Conservation (phyloP, 1,140 invertebrate genomes). For the Triops longicaudatus region DNA sequence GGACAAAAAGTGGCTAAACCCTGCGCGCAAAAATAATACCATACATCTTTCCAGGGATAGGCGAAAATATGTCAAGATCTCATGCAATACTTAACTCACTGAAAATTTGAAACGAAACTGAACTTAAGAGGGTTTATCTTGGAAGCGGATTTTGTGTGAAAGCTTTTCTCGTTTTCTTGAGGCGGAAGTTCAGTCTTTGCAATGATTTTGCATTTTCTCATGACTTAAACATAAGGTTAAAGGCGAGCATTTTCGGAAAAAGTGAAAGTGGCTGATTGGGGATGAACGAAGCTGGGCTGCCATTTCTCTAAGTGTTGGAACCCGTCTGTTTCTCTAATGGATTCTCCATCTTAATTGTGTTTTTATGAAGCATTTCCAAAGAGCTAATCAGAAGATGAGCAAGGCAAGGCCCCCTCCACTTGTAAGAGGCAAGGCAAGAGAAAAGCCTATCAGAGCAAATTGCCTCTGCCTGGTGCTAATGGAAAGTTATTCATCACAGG, state of each 20-base stretch:
- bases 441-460: conserved; percentile 11
- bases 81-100: too few relatives aligned
- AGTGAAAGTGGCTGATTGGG: background rate
- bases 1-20: too few relatives aligned
- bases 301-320: background rate
- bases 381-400: conserved; percentile 1
- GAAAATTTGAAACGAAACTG: too few relatives aligned
- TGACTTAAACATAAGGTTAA: background rate
- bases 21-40: too few relatives aligned
- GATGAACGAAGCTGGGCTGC: background rate
- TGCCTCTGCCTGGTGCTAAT: conserved; percentile 10
- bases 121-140: too few relatives aligned
- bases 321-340: conserved; percentile 14
- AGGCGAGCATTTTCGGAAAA: background rate
- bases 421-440: background rate
- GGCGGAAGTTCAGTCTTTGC: too few relatives aligned
- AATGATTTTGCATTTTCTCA: background rate
- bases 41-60: too few relatives aligned
- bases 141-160: too few relatives aligned
- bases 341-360: conserved; percentile 15
- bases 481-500: conserved; percentile 10
- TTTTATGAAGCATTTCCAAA: conserved; percentile 14
- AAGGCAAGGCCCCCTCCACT: background rate
- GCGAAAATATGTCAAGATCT: too few relatives aligned
- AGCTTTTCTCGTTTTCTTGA: too few relatives aligned